Evolutionary conservation across 2,113 vertebrate genomes (phyloP), one percentile per base, ranked within the genome.

Genomic region (Odontesthes bonariensis): DNA sequence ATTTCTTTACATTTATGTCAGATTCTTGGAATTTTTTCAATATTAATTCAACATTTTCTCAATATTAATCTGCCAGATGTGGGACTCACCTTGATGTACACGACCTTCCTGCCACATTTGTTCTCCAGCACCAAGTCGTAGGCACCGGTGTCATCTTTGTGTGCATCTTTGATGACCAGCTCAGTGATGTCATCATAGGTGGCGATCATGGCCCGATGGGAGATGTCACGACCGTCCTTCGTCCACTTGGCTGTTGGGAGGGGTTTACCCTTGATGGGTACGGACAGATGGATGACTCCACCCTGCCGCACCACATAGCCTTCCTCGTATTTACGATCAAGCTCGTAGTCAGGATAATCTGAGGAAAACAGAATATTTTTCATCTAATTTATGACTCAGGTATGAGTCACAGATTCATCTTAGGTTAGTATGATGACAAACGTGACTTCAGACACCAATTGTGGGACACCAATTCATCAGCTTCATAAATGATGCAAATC

Each of bases 251-350:
- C 98, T 83, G 93, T 91, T 44, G 98, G 98, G 70, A 97, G 91
- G 66, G 98, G 98, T 92, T 99, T 99, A 73, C 98, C 98, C 92
- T 96, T 98, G 85, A 99, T 97, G 83, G 97, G 97, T 86, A 99
- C 95, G 59, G 96, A 96, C 76, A 99, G 94, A 79, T 91, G 95
- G 86, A 99, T 94, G 60, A 97, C 97, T 69, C 98, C 97, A 69
- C 97, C 97, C 93, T 99, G 97, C 89, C 98, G 96, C 69, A 99
- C 96, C 88, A 97, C 92, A 63, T 99, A 94, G 85, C 95, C 96
- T 90, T 98, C 97, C 88, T 95, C 96, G 79, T 99, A 99, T 91
- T 94, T 95, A 81, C 81, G 89, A 75, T 98, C 96, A 68, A 99
- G 94, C 88, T 97, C 96, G 59, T 94, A 99, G 91, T 98, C 96